Conservation (phyloP, 1,140 invertebrate species). For the Solen grandis region DNA sequence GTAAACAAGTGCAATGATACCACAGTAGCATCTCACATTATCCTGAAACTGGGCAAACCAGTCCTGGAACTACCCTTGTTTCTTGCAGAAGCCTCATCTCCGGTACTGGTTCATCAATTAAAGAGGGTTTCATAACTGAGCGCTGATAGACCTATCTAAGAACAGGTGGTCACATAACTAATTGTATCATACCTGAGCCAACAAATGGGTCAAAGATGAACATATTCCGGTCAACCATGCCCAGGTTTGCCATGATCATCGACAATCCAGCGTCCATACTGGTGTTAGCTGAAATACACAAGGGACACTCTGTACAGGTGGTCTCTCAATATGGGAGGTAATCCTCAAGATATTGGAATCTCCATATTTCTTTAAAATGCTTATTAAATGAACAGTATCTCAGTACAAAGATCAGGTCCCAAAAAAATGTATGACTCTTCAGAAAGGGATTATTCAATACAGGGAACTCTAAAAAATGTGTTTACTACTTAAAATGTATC, state of each 20-base stretch:
- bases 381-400: background rate
- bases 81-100: no score
- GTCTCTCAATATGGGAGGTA: no score
- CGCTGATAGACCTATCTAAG: no score
- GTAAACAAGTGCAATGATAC: no score
- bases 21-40: no score
- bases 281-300: slow-evolving; percentile 86
- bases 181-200: slow-evolving; percentile 90
- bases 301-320: background rate
- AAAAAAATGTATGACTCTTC: background rate
- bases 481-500: background rate
- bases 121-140: no score
- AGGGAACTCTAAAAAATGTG: background rate
- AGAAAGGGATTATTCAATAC: background rate
- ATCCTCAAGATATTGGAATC: background rate
- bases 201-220: slow-evolving; percentile 97
- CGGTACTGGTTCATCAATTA: no score
- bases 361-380: background rate
- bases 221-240: slow-evolving; percentile 87
- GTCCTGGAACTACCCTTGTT: no score
- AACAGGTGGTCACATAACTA: no score
- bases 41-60: no score
- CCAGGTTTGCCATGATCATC: slow-evolving; percentile 96
- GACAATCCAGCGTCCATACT: slow-evolving; percentile 97
- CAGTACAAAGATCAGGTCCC: background rate